Base-by-base conservation (phyloP, 2,113 vertebrate genomes). In the Microtus ochrogaster region DNA sequence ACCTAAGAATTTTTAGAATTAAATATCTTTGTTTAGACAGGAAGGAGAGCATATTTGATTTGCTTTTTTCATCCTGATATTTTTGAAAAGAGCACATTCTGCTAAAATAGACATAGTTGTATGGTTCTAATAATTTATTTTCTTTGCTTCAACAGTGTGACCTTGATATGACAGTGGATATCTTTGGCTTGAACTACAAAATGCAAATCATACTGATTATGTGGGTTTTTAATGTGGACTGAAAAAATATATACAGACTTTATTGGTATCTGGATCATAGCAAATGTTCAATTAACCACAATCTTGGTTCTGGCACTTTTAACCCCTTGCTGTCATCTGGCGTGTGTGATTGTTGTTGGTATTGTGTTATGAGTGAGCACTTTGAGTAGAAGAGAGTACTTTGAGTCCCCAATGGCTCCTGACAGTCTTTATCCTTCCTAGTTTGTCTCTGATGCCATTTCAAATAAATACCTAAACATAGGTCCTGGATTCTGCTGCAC, bases 41-140 rank as follows among this genome's bases (percentile, higher is more conserved):
- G 39, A 90, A 28, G 24, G 24, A 89, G 41, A 28, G 41, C 36
- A 24, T 55, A 79, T 65, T 8, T 52, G 81, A 1, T 61, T 86
- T 92, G 36, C 33, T 22, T 83, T 96, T 96, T 93, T 91, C n/a
- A 66, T 68, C 22, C 41, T 94, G 49, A 4, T 96, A 52, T 90
- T 41, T 82, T 89, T 93, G 47, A 26, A 90, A 96, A 87, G 14
- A 83, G 3, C 21, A 85, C 12, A 66, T 85, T 74, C 61, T 92
- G 36, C 13, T 94, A 61, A 90, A 21, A 76, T 79, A 85, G 36
- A 36, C 22, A 55, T 26, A 2, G 30, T 88, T 85, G 16, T 63
- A 65, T 93, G 39, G 12, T 68, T 79, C n/a, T 86, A 65, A 70
- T 81, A 86, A 68, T 90, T 92, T 96, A 90, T 86, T 89, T 95